phyloP scores from a whole-genome alignment of 2,888 invertebrate species.

The Myopa testacea region DNA sequence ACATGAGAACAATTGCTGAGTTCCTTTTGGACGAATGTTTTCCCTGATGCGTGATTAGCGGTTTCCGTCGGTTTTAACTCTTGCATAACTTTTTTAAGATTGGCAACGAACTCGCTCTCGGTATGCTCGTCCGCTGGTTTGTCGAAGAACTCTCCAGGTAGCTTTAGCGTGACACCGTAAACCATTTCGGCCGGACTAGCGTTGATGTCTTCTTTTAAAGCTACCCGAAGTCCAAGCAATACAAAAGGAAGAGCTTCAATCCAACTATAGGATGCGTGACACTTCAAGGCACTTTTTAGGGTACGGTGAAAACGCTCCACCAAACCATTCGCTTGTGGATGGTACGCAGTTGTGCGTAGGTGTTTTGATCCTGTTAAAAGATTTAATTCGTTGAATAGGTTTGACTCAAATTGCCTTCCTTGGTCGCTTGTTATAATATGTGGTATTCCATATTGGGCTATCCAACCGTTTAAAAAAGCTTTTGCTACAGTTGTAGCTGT shows the following conservation, averaged over 20 bases:
- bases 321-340: conserved; percentile 12
- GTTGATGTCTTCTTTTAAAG: conserved; percentile 16
- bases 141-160: conserved; percentile 45
- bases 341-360: conserved; percentile 6
- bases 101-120: conserved; percentile 30
- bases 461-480: conserved; percentile 34
- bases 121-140: conserved; percentile 23
- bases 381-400: conserved; percentile 37
- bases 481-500: conserved; percentile 36
- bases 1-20: neutral
- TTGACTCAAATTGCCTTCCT: conserved; percentile 42
- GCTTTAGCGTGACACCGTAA: conserved; percentile 39
- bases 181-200: conserved; percentile 43
- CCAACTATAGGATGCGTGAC: conserved; percentile 8
- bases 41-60: neutral
- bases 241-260: conserved; percentile 1
- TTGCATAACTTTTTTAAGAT: conserved; percentile 18
- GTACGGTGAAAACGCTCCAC: neutral
- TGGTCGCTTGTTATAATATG: conserved; percentile 36
- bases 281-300: conserved; percentile 10
- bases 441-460: conserved; percentile 33
- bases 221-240: conserved; percentile 3
- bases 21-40: conserved; percentile 9
- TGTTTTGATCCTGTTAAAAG: conserved; percentile 33
- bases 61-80: conserved; percentile 1